Evolutionary conservation across 2,113 vertebrate genomes (phyloP), one percentile per base, ranked within the genome.

Genomic region (Marmota flaviventris): DNA sequence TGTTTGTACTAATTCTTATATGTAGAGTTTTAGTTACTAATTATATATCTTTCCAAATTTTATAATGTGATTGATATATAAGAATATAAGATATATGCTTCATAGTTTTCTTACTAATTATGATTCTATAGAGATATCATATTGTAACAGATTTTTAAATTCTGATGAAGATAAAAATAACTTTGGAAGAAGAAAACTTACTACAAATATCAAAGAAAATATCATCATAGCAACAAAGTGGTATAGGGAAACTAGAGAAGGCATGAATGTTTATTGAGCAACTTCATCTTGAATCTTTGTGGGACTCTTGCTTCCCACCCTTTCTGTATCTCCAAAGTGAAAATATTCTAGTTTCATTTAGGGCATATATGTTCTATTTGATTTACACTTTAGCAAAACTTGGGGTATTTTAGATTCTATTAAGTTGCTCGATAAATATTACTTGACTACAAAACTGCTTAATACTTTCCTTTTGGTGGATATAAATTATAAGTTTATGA

Each of bases 341-440:
- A 91, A 85, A 45, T 45, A 39, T 18, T 27, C 7, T 4, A 18
- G 7, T 75, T 78, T 84, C 17, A 18, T 84, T 10, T 75, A 11
- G 13, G 2, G 67, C 4, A 37, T 42, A 89, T 61, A 11, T 83
- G 5, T 2, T 78, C 22, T 37, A 69, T 4, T n/a, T 2, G 13
- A n/a, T 12, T 48, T 34, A 37, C 2, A 2, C 13, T 67, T n/a
- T 51, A 25, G 0, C 18, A 32, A 1, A 79, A 2, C 0, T 22
- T 76, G 75, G 29, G 3, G 6, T 8, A 53, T 76, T 14, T 45
- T 73, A 51, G 84, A 91, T 85, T 88, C 48, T 61, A 63, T 73
- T 13, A 83, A 53, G 2, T 0, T 69, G 13, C 34, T 86, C 14
- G 61, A 29, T 53, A 39, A 72, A 86, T 65, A 86, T 63, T 82